Conservation (phyloP, 2,888 invertebrate species). For the Alentia gelatinosa region DNA sequence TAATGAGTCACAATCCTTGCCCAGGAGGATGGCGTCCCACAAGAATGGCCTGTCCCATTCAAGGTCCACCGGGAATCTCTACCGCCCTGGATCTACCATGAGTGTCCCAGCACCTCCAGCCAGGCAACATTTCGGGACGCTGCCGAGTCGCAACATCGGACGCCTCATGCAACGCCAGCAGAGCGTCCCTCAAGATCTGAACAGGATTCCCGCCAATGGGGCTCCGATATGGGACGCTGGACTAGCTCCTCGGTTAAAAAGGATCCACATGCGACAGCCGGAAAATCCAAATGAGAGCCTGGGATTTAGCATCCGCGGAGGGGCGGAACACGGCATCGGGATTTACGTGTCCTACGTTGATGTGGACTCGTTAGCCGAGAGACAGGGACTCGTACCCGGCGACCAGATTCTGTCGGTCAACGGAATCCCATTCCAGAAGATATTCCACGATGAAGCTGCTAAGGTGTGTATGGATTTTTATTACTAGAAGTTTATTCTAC, state of each 20-base stretch:
- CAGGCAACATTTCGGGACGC: neutral
- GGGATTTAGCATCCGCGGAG: conserved; percentile 97
- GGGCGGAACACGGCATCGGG: conserved; percentile 95
- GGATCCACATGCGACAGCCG: neutral
- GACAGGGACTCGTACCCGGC: conserved; percentile 87
- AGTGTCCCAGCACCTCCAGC: conserved; percentile 28
- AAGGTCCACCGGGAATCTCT: conserved; percentile 30
- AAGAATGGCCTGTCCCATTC: conserved; percentile 4
- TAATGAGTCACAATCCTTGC: neutral
- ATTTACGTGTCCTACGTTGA: conserved; percentile 97
- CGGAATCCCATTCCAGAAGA: conserved; percentile 88
- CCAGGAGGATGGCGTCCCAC: conserved; percentile 2
- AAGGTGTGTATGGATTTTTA: conserved; percentile 67
- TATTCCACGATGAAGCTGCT: conserved; percentile 76
- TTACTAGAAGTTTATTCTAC: too few relatives aligned
- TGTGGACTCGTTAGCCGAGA: conserved; percentile 94
- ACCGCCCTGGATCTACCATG: conserved; percentile 35
- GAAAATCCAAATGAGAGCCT: conserved; percentile 45
- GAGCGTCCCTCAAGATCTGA: neutral
- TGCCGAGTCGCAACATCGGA: neutral
- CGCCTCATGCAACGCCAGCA: neutral
- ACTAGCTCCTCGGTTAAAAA: neutral
- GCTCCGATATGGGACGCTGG: conserved; percentile 55
- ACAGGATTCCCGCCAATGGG: neutral
- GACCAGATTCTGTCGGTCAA: conserved; percentile 97